Evolutionary conservation across 2,888 invertebrate species (phyloP).

Genomic region (Idaea straminata): DNA sequence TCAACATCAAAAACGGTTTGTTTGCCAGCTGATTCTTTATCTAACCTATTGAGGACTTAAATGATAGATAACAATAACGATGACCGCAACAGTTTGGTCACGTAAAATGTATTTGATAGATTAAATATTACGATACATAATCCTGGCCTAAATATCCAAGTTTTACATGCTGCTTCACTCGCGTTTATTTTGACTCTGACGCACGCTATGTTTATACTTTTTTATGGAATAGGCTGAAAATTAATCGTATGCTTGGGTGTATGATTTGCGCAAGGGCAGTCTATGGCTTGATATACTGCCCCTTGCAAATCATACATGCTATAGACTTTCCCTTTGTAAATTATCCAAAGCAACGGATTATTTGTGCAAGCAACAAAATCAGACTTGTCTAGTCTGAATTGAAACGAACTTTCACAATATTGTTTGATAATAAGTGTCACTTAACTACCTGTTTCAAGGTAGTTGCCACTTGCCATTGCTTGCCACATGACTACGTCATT

Average conservation of each 20-base stretch:
- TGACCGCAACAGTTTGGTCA: neutral
- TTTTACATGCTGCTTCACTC: neutral
- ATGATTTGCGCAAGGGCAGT: too few species aligned
- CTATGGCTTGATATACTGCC: too few species aligned
- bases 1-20: too few species aligned
- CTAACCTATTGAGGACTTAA: neutral
- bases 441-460: neutral
- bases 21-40: too few species aligned
- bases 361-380: neutral
- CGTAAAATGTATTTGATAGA: neutral
- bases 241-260: too few species aligned
- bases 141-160: neutral
- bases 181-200: neutral
- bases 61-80: neutral
- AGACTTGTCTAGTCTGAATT: neutral
- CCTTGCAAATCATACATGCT: too few species aligned
- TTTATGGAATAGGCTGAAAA: too few species aligned
- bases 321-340: too few species aligned
- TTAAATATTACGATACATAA: neutral
- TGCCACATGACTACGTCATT: neutral
- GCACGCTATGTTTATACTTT: too few species aligned
- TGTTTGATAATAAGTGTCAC: neutral
- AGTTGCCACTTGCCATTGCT: neutral
- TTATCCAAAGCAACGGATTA: too few species aligned
- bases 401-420: neutral